phyloP scores from a whole-genome alignment of 2,888 invertebrate genomes.

The Aphodius granarius region DNA sequence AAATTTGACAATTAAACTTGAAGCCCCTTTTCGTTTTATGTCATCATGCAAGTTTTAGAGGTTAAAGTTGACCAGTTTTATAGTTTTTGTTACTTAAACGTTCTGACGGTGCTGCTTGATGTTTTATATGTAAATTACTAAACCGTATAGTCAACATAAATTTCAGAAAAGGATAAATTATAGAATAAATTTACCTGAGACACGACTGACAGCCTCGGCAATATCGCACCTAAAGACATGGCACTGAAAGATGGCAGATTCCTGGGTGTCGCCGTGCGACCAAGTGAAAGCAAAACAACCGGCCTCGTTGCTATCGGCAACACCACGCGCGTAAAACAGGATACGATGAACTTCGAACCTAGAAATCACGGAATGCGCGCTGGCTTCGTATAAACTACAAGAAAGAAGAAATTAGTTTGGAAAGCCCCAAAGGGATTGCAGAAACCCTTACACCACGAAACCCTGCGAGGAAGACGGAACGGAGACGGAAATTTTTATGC shows the following conservation, averaged over 20 bases:
- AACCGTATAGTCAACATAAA: too few species aligned
- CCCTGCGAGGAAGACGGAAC: conserved; percentile 93
- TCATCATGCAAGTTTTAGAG: too few species aligned
- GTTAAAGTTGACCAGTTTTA: too few species aligned
- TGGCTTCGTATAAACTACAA: conserved; percentile 79
- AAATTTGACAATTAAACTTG: too few species aligned
- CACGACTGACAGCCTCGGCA: conserved; percentile 85
- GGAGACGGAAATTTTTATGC: conserved; percentile 88
- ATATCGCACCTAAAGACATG: conserved; percentile 97
- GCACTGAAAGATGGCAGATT: conserved; percentile 91
- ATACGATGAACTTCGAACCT: conserved; percentile 91
- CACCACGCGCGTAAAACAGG: conserved; percentile 92
- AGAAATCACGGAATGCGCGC: conserved; percentile 78
- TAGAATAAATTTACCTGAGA: conserved; percentile 63
- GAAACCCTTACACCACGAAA: conserved; percentile 79
- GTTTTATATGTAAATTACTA: too few species aligned
- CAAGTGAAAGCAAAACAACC: conserved; percentile 99
- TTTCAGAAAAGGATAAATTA: too few species aligned
- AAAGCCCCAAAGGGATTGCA: not conserved
- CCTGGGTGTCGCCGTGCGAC: conserved; percentile 88
- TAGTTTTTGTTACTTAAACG: too few species aligned
- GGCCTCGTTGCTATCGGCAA: conserved; percentile 77
- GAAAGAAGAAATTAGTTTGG: not conserved
- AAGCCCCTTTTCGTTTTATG: too few species aligned
- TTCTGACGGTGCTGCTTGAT: too few species aligned